A percentile compares a stretch with the other conserved stretches of the same genome.
phyloP scores from a whole-genome alignment of 2,888 invertebrate species.

The Drosophila villosipedis region DNA sequence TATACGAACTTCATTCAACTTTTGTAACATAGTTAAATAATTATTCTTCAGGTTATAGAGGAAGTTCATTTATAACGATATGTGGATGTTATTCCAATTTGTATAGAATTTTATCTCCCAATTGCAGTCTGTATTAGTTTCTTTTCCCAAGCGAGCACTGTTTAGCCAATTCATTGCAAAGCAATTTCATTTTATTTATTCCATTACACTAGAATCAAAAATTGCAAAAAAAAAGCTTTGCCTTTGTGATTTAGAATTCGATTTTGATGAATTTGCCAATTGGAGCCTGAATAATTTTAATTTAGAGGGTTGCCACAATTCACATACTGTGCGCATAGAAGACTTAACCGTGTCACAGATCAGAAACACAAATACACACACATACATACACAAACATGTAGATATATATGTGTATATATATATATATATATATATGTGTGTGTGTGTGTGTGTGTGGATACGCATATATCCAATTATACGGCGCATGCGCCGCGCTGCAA shows the following conservation, averaged over 20 bases:
- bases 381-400: background rate
- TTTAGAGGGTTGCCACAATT: constrained; percentile 31
- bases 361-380: constrained; percentile 4
- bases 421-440: background rate
- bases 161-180: constrained; percentile 18
- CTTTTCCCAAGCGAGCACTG: background rate
- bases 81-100: background rate
- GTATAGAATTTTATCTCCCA: background rate
- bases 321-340: constrained; percentile 9
- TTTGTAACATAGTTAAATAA: background rate
- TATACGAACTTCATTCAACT: background rate
- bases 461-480: constrained; percentile 67
- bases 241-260: constrained; percentile 29
- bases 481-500: constrained; percentile 68
- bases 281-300: constrained; percentile 63
- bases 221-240: constrained; percentile 27
- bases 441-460: constrained; percentile 12
- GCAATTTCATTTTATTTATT: constrained; percentile 46
- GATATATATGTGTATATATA: constrained; percentile 19
- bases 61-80: background rate
- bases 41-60: background rate
- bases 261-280: constrained; percentile 68
- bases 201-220: constrained; percentile 37
- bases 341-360: constrained; percentile 44
- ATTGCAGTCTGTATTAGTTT: background rate